Percentiles rank a stretch among this genome's conserved stretches.
Conservation (phyloP, 2,888 invertebrate species). For the Invenusta paracnida region DNA sequence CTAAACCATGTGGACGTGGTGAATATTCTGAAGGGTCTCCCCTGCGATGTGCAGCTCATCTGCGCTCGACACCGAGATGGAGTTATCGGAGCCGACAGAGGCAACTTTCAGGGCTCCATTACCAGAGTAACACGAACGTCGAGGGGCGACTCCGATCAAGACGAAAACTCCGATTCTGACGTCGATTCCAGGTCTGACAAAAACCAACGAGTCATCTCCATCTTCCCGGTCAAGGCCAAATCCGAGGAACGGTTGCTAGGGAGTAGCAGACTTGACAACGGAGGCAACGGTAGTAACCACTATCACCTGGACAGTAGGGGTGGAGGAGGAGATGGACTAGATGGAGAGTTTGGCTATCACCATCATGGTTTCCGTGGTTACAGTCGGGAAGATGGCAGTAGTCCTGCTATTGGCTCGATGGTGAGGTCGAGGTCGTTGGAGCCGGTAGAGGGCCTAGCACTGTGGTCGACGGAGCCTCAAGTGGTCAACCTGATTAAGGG, state of each 20-base stretch:
- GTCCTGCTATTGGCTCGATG: not conserved
- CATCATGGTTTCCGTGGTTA: too few relatives aligned
- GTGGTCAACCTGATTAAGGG: slow-evolving; percentile 66
- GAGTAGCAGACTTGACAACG: not conserved
- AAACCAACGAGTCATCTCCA: slow-evolving; percentile 3
- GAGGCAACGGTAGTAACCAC: not conserved
- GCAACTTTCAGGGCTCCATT: too few relatives aligned
- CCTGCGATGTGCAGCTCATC: slow-evolving; percentile 78
- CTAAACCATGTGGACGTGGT: slow-evolving; percentile 87
- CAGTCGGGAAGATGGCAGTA: not conserved
- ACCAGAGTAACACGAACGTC: too few relatives aligned
- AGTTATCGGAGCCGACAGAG: not conserved
- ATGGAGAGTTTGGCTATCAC: not conserved
- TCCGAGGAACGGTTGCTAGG: slow-evolving; percentile 32
- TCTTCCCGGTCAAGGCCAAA: slow-evolving; percentile 35
- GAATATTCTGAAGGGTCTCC: slow-evolving; percentile 78
- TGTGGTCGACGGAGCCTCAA: slow-evolving; percentile 42
- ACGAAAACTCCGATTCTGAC: not conserved
- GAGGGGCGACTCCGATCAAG: not conserved
- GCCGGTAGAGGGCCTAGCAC: slow-evolving; percentile 42
- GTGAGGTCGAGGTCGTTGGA: slow-evolving; percentile 45
- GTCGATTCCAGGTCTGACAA: too few relatives aligned
- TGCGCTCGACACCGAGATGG: slow-evolving; percentile 66
- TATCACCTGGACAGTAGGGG: not conserved
- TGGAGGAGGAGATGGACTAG: not conserved